Percentiles rank a stretch among this genome's conserved stretches.
These are phyloP conservation scores for Phylloscopus trochilus DNA, from an alignment of 2,113 vertebrate genomes.

Conservation along the genomic window DNA sequence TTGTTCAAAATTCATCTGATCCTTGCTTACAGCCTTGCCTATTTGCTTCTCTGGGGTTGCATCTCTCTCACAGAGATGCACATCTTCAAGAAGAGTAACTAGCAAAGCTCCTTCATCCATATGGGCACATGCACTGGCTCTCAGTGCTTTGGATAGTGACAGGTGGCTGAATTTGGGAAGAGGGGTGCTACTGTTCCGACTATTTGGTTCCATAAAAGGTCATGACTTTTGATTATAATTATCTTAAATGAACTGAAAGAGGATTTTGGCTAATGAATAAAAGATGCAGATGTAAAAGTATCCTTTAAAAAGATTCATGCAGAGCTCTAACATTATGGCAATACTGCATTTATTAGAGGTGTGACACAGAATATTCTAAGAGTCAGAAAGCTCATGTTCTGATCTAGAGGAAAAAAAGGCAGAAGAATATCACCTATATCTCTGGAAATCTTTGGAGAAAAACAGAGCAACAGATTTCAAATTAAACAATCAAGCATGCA, in stretches of 20 bases:
- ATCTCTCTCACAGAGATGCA: neutral
- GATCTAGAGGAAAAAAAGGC: neutral
- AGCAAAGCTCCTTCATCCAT: neutral
- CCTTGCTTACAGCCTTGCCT: neutral
- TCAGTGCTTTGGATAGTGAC: neutral
- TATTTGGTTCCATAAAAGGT: neutral
- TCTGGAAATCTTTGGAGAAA: neutral
- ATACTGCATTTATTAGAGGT: neutral
- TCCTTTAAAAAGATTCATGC: neutral
- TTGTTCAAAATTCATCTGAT: neutral
- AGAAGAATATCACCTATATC: neutral
- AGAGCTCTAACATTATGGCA: neutral
- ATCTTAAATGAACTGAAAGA: neutral
- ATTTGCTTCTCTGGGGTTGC: neutral
- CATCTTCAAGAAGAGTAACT: neutral
- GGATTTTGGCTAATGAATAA: neutral
- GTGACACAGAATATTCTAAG: neutral
- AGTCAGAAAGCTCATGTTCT: neutral
- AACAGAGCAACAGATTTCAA: neutral
- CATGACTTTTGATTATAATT: fast-evolving
- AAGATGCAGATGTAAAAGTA: neutral
- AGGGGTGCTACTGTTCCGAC: neutral
- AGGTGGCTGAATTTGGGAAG: neutral
- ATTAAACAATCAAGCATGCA: neutral
- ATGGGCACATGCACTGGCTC: neutral